These are phyloP conservation scores for Anthopleura sola DNA, from an alignment of 64 coral and sea anemone species.

Conservation along the genomic window DNA sequence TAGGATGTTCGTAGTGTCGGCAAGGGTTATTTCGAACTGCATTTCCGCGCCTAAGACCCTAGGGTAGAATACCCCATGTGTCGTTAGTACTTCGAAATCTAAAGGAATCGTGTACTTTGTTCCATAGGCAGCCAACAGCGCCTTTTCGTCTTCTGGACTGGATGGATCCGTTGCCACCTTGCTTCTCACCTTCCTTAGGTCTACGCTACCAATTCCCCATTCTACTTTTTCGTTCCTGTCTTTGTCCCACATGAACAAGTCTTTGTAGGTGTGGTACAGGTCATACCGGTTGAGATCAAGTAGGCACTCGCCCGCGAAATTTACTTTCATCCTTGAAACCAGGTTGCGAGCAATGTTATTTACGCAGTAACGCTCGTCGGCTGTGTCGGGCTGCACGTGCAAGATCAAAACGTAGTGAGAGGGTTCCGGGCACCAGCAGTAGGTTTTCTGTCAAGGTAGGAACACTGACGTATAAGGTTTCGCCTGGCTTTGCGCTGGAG, in stretches of 20 bases:
- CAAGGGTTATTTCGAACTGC: background rate
- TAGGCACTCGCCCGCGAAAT: too few relatives aligned
- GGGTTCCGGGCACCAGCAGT: constrained; percentile 2
- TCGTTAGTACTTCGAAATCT: background rate
- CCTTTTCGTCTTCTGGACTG: too few relatives aligned
- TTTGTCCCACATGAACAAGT: too few relatives aligned
- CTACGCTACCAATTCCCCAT: too few relatives aligned
- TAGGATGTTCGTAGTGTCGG: background rate
- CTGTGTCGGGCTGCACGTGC: background rate
- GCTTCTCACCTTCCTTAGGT: too few relatives aligned
- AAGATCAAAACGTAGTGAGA: background rate
- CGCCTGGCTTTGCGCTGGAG: constrained; percentile 24
- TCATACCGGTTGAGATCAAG: too few relatives aligned
- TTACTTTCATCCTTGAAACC: background rate
- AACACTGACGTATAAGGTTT: background rate
- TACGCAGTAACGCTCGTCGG: background rate
- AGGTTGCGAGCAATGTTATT: constrained; percentile 26
- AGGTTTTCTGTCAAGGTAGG: background rate
- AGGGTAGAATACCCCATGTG: constrained; percentile 21
- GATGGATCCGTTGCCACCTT: too few relatives aligned
- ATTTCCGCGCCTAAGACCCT: background rate
- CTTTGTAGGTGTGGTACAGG: too few relatives aligned
- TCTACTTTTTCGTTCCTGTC: too few relatives aligned
- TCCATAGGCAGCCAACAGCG: too few relatives aligned
- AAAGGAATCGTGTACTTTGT: constrained; percentile 29